A percentile compares a stretch with the other conserved stretches of the same genome.
Evolutionary conservation across 2,888 invertebrate species (phyloP).

Genomic region (Cheilosia scutellata): DNA sequence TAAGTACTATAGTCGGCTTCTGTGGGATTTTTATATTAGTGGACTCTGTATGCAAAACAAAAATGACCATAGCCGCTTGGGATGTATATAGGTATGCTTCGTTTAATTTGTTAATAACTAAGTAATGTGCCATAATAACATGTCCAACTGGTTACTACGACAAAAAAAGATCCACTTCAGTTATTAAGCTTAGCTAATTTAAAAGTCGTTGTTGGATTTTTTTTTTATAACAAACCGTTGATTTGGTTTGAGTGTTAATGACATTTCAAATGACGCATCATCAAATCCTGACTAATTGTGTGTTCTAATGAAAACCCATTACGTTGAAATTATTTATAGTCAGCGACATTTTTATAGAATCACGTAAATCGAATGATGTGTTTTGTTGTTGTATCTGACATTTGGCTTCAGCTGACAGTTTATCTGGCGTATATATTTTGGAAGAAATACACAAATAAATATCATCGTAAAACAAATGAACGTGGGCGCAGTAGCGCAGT

Average conservation of each 20-base stretch:
- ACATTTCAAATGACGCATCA: constrained; percentile 34
- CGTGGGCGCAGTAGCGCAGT: too few species aligned
- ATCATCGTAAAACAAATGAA: too few species aligned
- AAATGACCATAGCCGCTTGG: constrained; percentile 10
- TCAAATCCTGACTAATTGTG: constrained; percentile 35
- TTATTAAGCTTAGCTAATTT: constrained; percentile 20
- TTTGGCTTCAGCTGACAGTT: too few species aligned
- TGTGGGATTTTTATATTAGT: constrained; percentile 38
- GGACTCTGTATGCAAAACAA: background rate
- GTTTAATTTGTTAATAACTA: constrained; percentile 50
- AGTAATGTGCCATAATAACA: constrained; percentile 27
- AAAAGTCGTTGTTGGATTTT: constrained; percentile 11
- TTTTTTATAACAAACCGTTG: constrained; percentile 7
- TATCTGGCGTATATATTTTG: too few species aligned
- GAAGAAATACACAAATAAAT: too few species aligned
- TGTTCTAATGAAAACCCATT: constrained; percentile 30
- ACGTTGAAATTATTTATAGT: constrained; percentile 6
- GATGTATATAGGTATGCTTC: constrained; percentile 62
- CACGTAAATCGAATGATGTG: background rate
- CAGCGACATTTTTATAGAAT: constrained; percentile 5
- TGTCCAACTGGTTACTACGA: constrained; percentile 33
- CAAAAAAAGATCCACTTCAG: constrained; percentile 11
- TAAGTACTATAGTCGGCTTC: constrained; percentile 5
- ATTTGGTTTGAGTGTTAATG: constrained; percentile 25
- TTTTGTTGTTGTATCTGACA: too few species aligned